A percentile compares a stretch with the other conserved stretches of the same genome.
phyloP scores from a whole-genome alignment of 2,888 invertebrate genomes.

The Mimachlamys varia region DNA sequence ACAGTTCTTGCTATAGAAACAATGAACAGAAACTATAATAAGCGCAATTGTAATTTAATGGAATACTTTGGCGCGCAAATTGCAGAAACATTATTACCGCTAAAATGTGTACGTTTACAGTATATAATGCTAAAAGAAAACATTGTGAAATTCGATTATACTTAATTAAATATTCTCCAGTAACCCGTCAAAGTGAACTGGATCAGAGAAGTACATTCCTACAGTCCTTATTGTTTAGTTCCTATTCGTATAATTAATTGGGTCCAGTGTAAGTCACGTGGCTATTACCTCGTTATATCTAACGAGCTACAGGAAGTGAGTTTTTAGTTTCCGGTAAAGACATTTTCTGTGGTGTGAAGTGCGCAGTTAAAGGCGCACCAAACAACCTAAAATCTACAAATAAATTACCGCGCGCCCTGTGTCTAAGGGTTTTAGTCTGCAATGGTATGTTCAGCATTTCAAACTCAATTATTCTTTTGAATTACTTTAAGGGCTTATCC shows the following conservation, averaged over 20 bases:
- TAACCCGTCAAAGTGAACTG: neutral
- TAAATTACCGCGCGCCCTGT: neutral
- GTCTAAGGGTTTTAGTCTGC: neutral
- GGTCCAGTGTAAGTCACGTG: neutral
- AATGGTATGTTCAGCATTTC: neutral
- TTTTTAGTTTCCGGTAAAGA: neutral
- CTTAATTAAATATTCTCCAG: neutral
- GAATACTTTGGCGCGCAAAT: too few species aligned
- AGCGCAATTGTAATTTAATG: too few species aligned
- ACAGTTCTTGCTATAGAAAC: too few species aligned
- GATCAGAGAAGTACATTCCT: neutral
- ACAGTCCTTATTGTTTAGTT: neutral
- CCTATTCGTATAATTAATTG: neutral
- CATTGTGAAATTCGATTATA: too few species aligned
- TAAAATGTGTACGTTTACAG: too few species aligned
- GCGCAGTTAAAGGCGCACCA: neutral
- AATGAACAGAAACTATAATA: too few species aligned
- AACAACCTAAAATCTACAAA: neutral
- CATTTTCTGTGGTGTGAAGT: neutral
- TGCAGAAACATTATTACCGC: too few species aligned
- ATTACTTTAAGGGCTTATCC: slow-evolving; percentile 14
- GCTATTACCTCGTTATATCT: neutral
- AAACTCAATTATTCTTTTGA: neutral
- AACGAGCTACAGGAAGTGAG: neutral
- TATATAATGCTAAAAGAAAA: too few species aligned